A percentile compares a stretch with the other conserved stretches of the same genome.
Evolutionary conservation across 2,888 invertebrate genomes (phyloP).

Genomic region (Lycia hirtaria): DNA sequence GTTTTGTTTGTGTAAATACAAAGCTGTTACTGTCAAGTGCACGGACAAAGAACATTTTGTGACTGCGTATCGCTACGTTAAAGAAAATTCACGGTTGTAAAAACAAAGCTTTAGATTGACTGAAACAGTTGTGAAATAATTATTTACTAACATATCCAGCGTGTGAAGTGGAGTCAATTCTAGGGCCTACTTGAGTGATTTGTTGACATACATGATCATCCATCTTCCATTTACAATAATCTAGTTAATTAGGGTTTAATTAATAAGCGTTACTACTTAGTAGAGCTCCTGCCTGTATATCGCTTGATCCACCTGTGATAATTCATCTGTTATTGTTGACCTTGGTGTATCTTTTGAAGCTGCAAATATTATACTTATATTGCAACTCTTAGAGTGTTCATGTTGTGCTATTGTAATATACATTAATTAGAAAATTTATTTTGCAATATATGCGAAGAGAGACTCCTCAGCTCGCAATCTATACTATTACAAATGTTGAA

Average conservation of each 20-base stretch:
- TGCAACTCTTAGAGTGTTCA: constrained; percentile 65
- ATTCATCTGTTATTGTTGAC: constrained; percentile 67
- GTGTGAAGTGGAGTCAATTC: constrained; percentile 77
- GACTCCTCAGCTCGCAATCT: constrained; percentile 45
- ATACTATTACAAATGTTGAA: constrained; percentile 29
- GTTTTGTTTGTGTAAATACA: constrained; percentile 85
- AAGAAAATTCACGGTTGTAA: constrained; percentile 64
- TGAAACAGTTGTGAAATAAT: constrained; percentile 61
- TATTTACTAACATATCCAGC: constrained; percentile 69
- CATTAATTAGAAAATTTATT: constrained; percentile 46
- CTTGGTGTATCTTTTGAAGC: constrained; percentile 63
- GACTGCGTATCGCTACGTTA: constrained; percentile 61
- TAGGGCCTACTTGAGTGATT: constrained; percentile 68
- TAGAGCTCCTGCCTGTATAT: constrained; percentile 82
- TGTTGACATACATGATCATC: constrained; percentile 57
- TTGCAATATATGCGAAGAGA: constrained; percentile 20
- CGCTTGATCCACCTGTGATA: constrained; percentile 83
- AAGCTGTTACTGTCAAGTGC: constrained; percentile 83
- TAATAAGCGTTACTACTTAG: constrained; percentile 60
- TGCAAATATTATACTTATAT: constrained; percentile 64
- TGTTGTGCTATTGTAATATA: constrained; percentile 56
- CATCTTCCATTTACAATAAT: constrained; percentile 56
- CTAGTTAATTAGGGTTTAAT: constrained; percentile 52
- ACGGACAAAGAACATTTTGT: constrained; percentile 81
- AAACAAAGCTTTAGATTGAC: constrained; percentile 56